Evolutionary conservation across 1,140 invertebrate genomes (phyloP).

Genomic region (Lepeophtheirus salmonis): DNA sequence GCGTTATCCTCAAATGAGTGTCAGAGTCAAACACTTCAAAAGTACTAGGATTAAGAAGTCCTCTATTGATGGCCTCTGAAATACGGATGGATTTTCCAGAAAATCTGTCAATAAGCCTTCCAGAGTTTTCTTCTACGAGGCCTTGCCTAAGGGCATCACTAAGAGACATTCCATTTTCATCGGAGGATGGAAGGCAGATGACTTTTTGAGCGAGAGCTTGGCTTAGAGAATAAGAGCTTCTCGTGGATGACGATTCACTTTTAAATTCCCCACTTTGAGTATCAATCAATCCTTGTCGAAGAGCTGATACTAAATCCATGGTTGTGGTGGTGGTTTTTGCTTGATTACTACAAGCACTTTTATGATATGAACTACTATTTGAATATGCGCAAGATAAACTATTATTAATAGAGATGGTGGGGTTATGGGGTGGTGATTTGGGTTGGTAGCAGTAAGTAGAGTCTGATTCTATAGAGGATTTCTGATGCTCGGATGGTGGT

Average conservation of each 20-base stretch:
- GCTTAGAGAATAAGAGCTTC: too few relatives aligned
- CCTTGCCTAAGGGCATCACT: conserved; percentile 60
- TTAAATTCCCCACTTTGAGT: background rate
- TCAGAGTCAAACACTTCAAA: conserved; percentile 60
- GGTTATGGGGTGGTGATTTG: too few relatives aligned
- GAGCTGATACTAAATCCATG: background rate
- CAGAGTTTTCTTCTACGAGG: conserved; percentile 48
- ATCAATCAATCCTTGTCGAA: background rate
- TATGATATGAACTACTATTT: too few relatives aligned
- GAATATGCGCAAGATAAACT: too few relatives aligned
- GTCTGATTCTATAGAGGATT: too few relatives aligned
- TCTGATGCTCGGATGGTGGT: too few relatives aligned
- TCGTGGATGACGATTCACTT: background rate
- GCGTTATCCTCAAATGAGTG: conserved; percentile 53
- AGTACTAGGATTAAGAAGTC: conserved; percentile 49
- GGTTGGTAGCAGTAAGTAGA: too few relatives aligned
- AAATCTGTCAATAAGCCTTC: conserved; percentile 59
- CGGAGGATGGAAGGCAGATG: conserved; percentile 3
- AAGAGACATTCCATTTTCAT: conserved; percentile 39
- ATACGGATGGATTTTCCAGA: conserved; percentile 56
- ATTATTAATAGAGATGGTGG: too few relatives aligned
- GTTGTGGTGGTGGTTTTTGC: background rate
- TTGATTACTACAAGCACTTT: too few relatives aligned
- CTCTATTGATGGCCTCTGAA: conserved; percentile 52
- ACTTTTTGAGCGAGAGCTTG: background rate